Evolutionary conservation across 2,888 invertebrate genomes (phyloP).

Genomic region (Phoronis australis): DNA sequence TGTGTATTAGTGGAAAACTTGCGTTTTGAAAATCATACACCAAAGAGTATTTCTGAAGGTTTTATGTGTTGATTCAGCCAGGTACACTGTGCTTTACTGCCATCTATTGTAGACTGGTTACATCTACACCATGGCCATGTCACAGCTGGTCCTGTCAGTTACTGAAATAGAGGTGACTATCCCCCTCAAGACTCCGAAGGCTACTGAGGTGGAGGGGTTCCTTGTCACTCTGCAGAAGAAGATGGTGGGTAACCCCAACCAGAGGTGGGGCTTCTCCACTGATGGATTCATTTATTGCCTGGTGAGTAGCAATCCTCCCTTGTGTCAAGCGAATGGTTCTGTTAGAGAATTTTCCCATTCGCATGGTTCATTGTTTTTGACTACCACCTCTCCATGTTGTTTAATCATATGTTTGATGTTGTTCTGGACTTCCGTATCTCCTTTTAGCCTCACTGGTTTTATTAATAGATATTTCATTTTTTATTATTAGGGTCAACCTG

Average conservation of each 20-base stretch:
- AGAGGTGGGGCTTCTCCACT: conserved; percentile 44
- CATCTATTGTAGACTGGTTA: conserved; percentile 37
- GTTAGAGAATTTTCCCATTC: too few species aligned
- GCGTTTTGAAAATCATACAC: background rate
- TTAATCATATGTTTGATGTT: too few species aligned
- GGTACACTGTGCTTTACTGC: too few species aligned
- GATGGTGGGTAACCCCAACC: conserved; percentile 28
- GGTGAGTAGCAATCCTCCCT: conserved; percentile 17
- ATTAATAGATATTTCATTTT: conserved; percentile 2
- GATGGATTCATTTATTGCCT: conserved; percentile 40
- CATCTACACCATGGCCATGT: conserved; percentile 42
- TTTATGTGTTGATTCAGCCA: too few species aligned
- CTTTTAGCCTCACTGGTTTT: too few species aligned
- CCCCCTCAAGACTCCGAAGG: conserved; percentile 15
- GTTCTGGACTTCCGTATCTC: too few species aligned
- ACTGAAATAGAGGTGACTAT: conserved; percentile 26
- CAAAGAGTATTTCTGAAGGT: too few species aligned
- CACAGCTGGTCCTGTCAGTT: conserved; percentile 42
- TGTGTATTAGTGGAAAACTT: background rate
- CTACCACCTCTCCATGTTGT: too few species aligned
- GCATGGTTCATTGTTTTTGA: too few species aligned
- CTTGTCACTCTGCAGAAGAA: conserved; percentile 40
- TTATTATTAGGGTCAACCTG: conserved; percentile 32
- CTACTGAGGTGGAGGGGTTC: conserved; percentile 29
- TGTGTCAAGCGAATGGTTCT: too few species aligned